Conservation (phyloP, 2,888 invertebrate species). For the Dolomedes plantarius region DNA sequence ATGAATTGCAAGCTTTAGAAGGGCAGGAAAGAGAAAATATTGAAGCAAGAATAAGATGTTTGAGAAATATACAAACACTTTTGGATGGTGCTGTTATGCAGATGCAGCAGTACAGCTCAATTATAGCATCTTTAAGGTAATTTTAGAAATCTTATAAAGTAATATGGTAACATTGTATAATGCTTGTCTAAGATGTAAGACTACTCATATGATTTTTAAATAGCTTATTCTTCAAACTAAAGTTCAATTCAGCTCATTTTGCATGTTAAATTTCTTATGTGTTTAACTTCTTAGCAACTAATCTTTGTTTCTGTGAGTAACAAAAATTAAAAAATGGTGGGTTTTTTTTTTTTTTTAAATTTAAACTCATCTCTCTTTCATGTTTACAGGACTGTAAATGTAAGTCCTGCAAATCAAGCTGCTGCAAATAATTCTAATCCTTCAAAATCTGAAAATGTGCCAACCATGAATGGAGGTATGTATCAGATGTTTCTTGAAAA, state of each 20-base stretch:
- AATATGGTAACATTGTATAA: not conserved
- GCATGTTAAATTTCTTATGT: too few species aligned
- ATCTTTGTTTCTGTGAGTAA: too few species aligned
- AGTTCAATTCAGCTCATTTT: too few species aligned
- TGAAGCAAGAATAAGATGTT: slow-evolving; percentile 90
- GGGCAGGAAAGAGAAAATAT: slow-evolving; percentile 90
- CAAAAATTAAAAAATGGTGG: too few species aligned
- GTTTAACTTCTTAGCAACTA: too few species aligned
- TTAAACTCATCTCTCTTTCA: too few species aligned
- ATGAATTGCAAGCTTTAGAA: slow-evolving; percentile 92
- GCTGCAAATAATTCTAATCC: slow-evolving; percentile 45
- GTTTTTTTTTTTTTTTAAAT: too few species aligned
- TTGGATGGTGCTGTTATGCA: slow-evolving; percentile 94
- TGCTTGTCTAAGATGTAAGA: too few species aligned
- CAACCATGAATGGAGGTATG: slow-evolving; percentile 62
- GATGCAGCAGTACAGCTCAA: slow-evolving; percentile 90
- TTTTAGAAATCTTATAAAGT: not conserved
- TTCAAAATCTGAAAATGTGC: slow-evolving; percentile 52
- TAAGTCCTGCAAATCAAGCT: slow-evolving; percentile 20
- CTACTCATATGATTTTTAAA: too few species aligned
- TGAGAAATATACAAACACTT: slow-evolving; percentile 90
- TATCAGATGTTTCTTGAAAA: too few species aligned
- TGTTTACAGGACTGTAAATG: slow-evolving; percentile 45
- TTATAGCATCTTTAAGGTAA: slow-evolving; percentile 66
- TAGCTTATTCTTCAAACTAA: too few species aligned